Evolutionary conservation across 2,888 invertebrate genomes (phyloP), one percentile per base, ranked within the genome.

Genomic region (Heliconius cydno): DNA sequence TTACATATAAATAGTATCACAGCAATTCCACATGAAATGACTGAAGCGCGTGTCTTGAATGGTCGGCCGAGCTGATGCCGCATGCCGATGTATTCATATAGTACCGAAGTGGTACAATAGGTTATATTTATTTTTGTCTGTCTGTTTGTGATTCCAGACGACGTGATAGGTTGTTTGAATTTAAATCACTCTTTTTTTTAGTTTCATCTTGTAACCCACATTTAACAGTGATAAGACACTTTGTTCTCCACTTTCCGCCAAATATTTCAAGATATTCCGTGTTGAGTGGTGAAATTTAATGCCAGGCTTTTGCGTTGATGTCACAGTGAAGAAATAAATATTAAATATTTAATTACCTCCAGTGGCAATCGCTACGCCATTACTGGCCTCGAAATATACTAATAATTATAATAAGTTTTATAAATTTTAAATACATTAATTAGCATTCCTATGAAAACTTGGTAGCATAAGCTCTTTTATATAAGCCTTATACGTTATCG

Each of bases 91-190:
- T 38, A 7, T 6, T 25, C n/a, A 60, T 71, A 63, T 63, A 78
- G 66, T 67, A 72, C 22, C 68, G n/a, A 46, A 60, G 41, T 57
- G 79, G 84, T 83, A 85, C 89, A 92, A 94, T 93, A 92, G 93
- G 92, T 91, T 90, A 92, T 83, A 83, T 91, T 91, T 94, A 94
- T 94, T 94, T 94, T 87, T 88, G 90, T 88, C 84, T 87, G 90
- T 89, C 92, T 91, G 87, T 34, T 34, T 34, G 7, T 88, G 86
- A 86, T 87, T 90, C 88, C 89, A 90, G 90, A 88, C 90, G 68
- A 88, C 90, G 68, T 38, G 65, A 75, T 60, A 60, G 28, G 15
- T 46, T 46, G 3, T 15, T 52, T 15, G 72, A 12, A 57, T 22
- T 34, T 63, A 25, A 63, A 52, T 52, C 19, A 19, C 6, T 52